These are phyloP conservation scores for Lacerta viridis DNA, from an alignment of 2,797 vertebrate genomes.

Conservation along the genomic window DNA sequence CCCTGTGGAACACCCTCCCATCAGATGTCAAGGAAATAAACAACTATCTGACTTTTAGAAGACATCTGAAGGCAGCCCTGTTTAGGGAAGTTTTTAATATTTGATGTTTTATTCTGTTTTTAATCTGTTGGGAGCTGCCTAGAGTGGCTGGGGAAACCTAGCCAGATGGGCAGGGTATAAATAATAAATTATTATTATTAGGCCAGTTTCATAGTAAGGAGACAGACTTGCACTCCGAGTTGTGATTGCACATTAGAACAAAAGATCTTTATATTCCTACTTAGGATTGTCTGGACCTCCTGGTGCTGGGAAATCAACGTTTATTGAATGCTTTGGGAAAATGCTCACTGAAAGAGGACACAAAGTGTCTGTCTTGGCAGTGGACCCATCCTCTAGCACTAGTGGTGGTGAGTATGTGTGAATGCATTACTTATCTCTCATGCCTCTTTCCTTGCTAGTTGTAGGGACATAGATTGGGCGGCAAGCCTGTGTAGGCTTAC, in stretches of 20 bases:
- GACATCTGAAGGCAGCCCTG: too few species aligned
- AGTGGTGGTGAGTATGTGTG: constrained; percentile 89
- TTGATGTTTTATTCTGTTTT: too few species aligned
- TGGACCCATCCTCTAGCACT: constrained; percentile 96
- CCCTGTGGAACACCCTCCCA: too few species aligned
- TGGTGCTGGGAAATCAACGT: constrained; percentile 96
- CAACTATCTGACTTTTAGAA: too few species aligned
- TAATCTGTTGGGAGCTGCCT: too few species aligned
- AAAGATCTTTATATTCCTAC: constrained; percentile 24
- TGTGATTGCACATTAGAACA: constrained; percentile 27
- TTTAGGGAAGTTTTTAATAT: too few species aligned
- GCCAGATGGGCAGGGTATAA: too few species aligned
- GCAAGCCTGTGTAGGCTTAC: neutral
- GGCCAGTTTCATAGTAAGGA: too few species aligned
- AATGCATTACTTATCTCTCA: neutral
- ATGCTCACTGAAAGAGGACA: constrained; percentile 93
- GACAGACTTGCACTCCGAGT: neutral
- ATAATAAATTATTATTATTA: too few species aligned
- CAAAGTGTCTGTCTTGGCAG: constrained; percentile 94
- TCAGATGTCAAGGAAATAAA: too few species aligned
- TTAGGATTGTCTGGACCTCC: constrained; percentile 97
- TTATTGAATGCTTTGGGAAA: constrained; percentile 97
- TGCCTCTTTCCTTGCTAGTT: neutral
- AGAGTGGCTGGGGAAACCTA: too few species aligned
- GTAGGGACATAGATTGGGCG: neutral